A percentile compares a stretch with the other conserved stretches of the same genome.
phyloP scores from a whole-genome alignment of 2,797 vertebrate genomes.

The Limosa lapponica region DNA sequence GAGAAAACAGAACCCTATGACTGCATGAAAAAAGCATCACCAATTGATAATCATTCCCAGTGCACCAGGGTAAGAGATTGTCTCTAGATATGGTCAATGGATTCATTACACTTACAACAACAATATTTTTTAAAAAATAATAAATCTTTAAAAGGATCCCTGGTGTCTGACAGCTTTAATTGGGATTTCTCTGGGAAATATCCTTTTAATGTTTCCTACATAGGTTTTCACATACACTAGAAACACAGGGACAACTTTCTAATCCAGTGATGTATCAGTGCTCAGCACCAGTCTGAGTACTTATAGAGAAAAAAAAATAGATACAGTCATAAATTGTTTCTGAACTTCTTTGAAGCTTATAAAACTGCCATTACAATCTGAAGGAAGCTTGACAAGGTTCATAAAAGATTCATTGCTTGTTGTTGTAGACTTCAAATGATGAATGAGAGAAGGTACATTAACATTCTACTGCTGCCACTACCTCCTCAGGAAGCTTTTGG shows the following conservation, averaged over 20 bases:
- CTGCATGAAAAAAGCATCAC: neutral
- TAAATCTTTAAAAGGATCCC: neutral
- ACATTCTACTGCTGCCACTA: slow-evolving; percentile 8
- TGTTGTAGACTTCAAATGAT: slow-evolving; percentile 20
- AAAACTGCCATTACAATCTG: neutral
- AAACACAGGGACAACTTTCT: neutral
- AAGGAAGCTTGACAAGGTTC: slow-evolving; percentile 28
- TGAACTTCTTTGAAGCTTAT: neutral
- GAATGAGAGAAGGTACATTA: slow-evolving; percentile 30
- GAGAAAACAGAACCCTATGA: neutral
- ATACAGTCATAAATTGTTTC: neutral
- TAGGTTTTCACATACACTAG: neutral
- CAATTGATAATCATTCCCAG: neutral
- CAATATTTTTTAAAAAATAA: neutral
- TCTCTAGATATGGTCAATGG: neutral
- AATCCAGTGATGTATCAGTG: neutral
- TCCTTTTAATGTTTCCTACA: neutral
- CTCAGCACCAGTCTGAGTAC: neutral
- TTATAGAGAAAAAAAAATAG: neutral
- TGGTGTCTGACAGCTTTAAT: neutral
- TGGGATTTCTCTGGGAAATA: neutral
- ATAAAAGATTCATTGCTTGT: slow-evolving; percentile 18
- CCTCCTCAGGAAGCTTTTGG: slow-evolving; percentile 1
- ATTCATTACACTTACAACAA: neutral
- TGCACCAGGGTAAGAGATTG: neutral